Base-by-base conservation (phyloP, 1,140 invertebrate genomes). In the Elysia chlorotica region DNA sequence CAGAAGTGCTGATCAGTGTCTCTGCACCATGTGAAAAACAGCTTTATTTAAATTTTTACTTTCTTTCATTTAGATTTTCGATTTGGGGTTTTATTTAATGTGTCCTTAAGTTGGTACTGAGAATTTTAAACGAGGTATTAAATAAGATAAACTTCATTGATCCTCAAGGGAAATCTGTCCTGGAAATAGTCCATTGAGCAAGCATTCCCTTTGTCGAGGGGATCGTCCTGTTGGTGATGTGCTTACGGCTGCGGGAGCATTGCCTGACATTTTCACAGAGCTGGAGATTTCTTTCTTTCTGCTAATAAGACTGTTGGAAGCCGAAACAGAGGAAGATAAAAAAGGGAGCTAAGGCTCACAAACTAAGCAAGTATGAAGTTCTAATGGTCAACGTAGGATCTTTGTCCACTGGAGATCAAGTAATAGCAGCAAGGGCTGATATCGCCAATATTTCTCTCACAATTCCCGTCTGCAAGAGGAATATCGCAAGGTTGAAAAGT, bases 341-440 rank as follows among this genome's bases (percentile, higher is more conserved):
- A 99, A 99, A 87, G 98, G 94, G 33, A 97, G 98, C 1, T 98
- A 96, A 93, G 92, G 93, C 94, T 56, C 92, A 96, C 86, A 97
- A 97, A 84, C 86, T 98, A 71, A 90, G 93, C 2, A 96, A 93
- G 84, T 85, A 84, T 74, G 96, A 98, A 90, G 92, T 98, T 37
- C 88, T 99, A 36, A 92, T 99, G 88, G 96, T 99, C 0, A 99
- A 99, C 88, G 99, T 99, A 87, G 98, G 98, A 10, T 99, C 98
- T 0, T 88, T 99, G 59, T 99, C 97, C 75, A 99, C 98, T 30
- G 98, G 98, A 59, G 97, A 98, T 3, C 90, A 96, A 79, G 98
- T 99, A 1, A 89, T 96, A 33, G 97, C 97, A 31, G 97, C 98
- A 0, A 98, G 94, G 85, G 95, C 93, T 79, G 98, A 99, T 92